Evolutionary conservation across 1,140 invertebrate genomes (phyloP).

Genomic region (Diorhabda sublineata): DNA sequence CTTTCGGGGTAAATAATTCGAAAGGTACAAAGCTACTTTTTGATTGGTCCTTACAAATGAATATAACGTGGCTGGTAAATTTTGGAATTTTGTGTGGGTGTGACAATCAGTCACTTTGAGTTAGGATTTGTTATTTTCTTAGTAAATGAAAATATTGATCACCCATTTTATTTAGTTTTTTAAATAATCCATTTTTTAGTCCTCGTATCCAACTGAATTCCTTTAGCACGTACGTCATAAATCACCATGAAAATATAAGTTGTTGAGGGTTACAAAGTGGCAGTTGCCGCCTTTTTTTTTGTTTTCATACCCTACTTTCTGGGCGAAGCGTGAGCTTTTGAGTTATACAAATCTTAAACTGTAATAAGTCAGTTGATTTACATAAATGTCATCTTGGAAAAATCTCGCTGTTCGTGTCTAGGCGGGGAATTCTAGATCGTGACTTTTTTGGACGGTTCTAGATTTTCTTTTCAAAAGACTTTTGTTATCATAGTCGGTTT

Average conservation of each 20-base stretch:
- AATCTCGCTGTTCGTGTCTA: conserved; percentile 15
- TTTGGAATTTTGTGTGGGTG: too few species aligned
- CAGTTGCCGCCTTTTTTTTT: background rate
- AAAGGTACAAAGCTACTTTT: too few species aligned
- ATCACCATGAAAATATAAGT: conserved; percentile 20
- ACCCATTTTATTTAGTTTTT: too few species aligned
- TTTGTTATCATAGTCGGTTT: background rate
- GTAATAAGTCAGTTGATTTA: conserved; percentile 31
- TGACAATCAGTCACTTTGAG: too few species aligned
- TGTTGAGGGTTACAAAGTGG: background rate
- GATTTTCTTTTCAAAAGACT: background rate
- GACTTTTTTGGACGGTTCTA: background rate
- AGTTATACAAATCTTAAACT: conserved; percentile 27
- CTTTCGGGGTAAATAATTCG: too few species aligned
- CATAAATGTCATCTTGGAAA: conserved; percentile 29
- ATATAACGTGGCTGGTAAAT: too few species aligned
- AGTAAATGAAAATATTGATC: too few species aligned
- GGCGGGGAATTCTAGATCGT: conserved; percentile 4
- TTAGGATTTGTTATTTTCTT: too few species aligned
- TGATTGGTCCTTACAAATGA: too few species aligned
- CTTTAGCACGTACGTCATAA: conserved; percentile 21
- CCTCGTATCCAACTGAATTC: background rate
- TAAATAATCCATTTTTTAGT: too few species aligned
- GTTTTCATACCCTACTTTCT: conserved; percentile 5
- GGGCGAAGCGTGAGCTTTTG: conserved; percentile 13